A percentile compares a stretch with the other conserved stretches of the same genome.
Conservation (phyloP, 2,113 vertebrate genomes). For the Crotalus tigris region DNA sequence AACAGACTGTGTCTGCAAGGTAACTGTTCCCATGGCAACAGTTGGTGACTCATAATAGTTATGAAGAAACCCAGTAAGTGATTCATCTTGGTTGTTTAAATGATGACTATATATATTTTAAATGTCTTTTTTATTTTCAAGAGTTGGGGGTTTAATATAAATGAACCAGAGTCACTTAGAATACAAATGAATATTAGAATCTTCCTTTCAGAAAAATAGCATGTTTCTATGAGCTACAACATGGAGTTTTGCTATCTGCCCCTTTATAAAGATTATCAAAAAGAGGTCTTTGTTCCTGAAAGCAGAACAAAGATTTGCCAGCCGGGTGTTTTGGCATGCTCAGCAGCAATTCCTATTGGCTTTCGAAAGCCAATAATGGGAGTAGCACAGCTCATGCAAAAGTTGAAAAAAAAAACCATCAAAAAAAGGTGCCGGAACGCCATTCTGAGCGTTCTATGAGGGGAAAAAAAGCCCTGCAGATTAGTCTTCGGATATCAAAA, state of each 20-base stretch:
- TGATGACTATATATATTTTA: slow-evolving; percentile 36
- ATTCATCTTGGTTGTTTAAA: slow-evolving; percentile 32
- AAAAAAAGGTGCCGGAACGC: too few species aligned
- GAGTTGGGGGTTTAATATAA: neutral
- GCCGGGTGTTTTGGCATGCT: too few species aligned
- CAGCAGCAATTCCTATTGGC: too few species aligned
- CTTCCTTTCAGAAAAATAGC: neutral
- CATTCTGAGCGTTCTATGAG: too few species aligned
- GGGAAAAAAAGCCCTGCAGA: too few species aligned
- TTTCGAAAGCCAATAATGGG: too few species aligned
- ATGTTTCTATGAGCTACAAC: neutral
- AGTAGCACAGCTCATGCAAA: too few species aligned
- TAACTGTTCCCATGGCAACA: slow-evolving; percentile 49
- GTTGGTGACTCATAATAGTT: slow-evolving; percentile 37
- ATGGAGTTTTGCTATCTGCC: neutral
- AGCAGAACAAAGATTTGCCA: neutral
- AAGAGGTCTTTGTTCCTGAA: neutral
- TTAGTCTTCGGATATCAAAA: too few species aligned
- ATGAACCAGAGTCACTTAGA: neutral
- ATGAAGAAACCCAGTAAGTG: slow-evolving; percentile 41
- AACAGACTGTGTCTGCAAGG: slow-evolving; percentile 11
- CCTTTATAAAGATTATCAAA: neutral
- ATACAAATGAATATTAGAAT: neutral
- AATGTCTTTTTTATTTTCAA: neutral
- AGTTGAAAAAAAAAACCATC: too few species aligned